A percentile compares a stretch with the other conserved stretches of the same genome.
These are phyloP conservation scores for Camponotus vicinus DNA, from an alignment of 1,140 invertebrate genomes.

Conservation along the genomic window DNA sequence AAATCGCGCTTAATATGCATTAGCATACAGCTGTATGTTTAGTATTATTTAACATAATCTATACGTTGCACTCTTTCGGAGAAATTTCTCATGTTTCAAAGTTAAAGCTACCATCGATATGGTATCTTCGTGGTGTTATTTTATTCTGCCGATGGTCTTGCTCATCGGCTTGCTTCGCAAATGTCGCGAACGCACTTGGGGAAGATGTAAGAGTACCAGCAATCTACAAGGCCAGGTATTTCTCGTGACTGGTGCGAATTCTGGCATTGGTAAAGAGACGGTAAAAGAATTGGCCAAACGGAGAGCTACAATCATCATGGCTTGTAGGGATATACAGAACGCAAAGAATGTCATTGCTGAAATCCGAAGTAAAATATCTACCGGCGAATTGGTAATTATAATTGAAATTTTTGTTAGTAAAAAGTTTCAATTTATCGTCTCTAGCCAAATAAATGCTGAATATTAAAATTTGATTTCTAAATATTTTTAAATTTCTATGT, in stretches of 20 bases:
- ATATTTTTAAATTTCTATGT: not conserved
- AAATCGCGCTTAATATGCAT: conserved; percentile 19
- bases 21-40: not conserved
- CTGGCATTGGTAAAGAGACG: conserved; percentile 93
- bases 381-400: conserved; percentile 87
- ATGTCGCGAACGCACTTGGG: conserved; percentile 85
- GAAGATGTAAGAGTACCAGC: conserved; percentile 82
- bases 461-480: not conserved
- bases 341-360: conserved; percentile 88
- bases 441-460: not conserved
- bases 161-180: conserved; percentile 84
- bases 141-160: conserved; percentile 81
- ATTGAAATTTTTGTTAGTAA: not conserved
- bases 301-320: conserved; percentile 91
- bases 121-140: conserved; percentile 81
- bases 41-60: not conserved
- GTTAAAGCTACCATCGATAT: conserved; percentile 68
- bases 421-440: not conserved
- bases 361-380: conserved; percentile 87
- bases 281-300: conserved; percentile 89
- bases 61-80: too few species aligned
- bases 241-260: conserved; percentile 93
- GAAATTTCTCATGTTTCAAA: not conserved
- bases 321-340: conserved; percentile 89
- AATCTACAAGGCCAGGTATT: conserved; percentile 88